Conservation (phyloP, 2,113 vertebrate species). For the Hippocampus abdominalis region DNA sequence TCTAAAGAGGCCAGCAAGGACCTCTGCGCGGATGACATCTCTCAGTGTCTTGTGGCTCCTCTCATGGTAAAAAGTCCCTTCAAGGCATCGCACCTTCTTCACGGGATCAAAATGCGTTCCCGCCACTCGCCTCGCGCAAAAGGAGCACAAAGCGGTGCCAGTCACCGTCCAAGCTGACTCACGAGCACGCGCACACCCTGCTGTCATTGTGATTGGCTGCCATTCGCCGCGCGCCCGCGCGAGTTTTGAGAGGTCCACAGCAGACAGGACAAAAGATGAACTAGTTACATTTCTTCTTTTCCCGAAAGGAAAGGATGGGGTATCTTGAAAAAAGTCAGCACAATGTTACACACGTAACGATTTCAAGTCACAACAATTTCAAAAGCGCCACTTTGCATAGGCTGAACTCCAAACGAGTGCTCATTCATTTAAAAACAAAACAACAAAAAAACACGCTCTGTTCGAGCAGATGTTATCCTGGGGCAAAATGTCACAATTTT, state of each 20-base stretch:
- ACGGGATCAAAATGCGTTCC: neutral
- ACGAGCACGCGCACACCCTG: slow-evolving; percentile 8
- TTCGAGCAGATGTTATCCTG: too few relatives aligned
- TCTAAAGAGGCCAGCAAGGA: slow-evolving; percentile 55
- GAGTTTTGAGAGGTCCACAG: slow-evolving; percentile 52
- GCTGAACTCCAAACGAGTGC: too few relatives aligned
- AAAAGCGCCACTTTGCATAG: too few relatives aligned
- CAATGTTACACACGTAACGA: neutral
- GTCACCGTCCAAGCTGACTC: neutral
- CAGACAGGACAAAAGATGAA: slow-evolving; percentile 30
- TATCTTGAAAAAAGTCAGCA: neutral
- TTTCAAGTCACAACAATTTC: too few relatives aligned
- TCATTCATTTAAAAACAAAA: too few relatives aligned
- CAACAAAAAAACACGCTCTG: too few relatives aligned
- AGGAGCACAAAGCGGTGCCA: neutral
- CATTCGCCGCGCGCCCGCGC: slow-evolving; percentile 24
- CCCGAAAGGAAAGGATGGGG: neutral
- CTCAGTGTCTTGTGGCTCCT: neutral
- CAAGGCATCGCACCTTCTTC: neutral
- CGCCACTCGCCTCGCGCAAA: neutral
- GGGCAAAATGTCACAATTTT: too few relatives aligned
- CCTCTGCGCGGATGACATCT: slow-evolving; percentile 44
- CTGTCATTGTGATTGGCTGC: slow-evolving; percentile 41
- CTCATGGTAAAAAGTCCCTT: neutral
- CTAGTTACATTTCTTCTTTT: slow-evolving; percentile 39